These are phyloP conservation scores for Ispidina picta DNA, from an alignment of 2,797 vertebrate species.

Conservation along the genomic window DNA sequence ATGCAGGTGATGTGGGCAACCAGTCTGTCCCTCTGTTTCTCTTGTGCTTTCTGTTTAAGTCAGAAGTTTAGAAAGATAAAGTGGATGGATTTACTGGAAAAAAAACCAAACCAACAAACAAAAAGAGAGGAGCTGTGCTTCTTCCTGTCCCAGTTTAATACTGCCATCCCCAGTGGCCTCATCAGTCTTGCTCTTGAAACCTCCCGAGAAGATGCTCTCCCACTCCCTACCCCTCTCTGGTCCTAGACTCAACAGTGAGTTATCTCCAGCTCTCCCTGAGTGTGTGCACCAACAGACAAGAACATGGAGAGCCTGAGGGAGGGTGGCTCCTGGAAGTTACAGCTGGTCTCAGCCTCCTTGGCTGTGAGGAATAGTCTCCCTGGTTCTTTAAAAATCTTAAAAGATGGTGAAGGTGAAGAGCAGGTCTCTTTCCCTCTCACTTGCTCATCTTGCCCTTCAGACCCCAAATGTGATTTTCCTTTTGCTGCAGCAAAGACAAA, in stretches of 20 bases:
- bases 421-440: not conserved
- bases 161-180: not conserved
- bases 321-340: not conserved
- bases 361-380: not conserved
- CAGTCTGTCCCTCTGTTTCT: not conserved
- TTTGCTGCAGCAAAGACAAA: not conserved
- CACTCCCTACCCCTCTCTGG: not conserved
- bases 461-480: not conserved
- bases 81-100: not conserved
- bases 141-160: not conserved
- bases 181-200: not conserved
- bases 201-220: not conserved
- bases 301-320: not conserved
- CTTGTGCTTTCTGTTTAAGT: not conserved
- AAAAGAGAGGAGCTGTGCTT: not conserved
- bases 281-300: fast-evolving
- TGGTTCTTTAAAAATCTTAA: not conserved
- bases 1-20: not conserved
- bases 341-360: not conserved
- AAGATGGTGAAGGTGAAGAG: not conserved
- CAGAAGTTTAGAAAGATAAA: not conserved
- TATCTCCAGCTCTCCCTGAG: not conserved
- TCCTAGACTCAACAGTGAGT: not conserved
- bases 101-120: too few species aligned
- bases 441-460: not conserved